These are phyloP conservation scores for Trachelus troglodyta DNA, from an alignment of 2,888 invertebrate species.

Conservation along the genomic window DNA sequence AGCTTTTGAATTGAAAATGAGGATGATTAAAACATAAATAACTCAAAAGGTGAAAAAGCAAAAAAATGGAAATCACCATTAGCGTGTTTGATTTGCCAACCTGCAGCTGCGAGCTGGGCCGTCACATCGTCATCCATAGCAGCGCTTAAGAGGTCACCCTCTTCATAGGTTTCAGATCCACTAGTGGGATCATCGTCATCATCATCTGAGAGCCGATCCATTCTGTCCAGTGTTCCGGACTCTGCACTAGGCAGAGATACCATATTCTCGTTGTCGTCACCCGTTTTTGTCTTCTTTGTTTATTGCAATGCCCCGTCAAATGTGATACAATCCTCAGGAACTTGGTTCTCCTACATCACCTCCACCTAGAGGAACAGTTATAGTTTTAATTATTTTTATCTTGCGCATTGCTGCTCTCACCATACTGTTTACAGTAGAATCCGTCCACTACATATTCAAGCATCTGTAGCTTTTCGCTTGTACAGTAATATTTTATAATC, in stretches of 20 bases:
- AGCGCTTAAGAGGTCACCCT: conserved; percentile 84
- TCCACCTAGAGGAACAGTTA: conserved; percentile 33
- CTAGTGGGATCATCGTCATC: conserved; percentile 86
- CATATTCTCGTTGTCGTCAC: conserved; percentile 35
- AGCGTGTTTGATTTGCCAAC: conserved; percentile 72
- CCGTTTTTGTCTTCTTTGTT: conserved; percentile 19
- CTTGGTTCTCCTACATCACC: conserved; percentile 48
- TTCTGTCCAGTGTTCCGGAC: conserved; percentile 47
- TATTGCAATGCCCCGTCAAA: conserved; percentile 41
- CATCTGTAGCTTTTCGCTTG: background rate
- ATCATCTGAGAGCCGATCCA: conserved; percentile 72
- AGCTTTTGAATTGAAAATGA: conserved; percentile 32
- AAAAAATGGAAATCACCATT: conserved; percentile 68
- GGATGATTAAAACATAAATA: conserved; percentile 42
- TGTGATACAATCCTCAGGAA: conserved; percentile 23
- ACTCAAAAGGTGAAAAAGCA: conserved; percentile 57
- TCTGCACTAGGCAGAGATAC: conserved; percentile 58
- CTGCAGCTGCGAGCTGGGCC: conserved; percentile 95
- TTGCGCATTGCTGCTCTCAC: background rate
- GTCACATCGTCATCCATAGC: conserved; percentile 95
- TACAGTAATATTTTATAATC: background rate
- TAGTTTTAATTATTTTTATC: background rate
- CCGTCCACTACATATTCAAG: background rate
- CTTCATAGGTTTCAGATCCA: conserved; percentile 82
- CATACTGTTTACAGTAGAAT: background rate